Evolutionary conservation across 2,888 invertebrate genomes (phyloP).

Genomic region (Clistopyga incitator): DNA sequence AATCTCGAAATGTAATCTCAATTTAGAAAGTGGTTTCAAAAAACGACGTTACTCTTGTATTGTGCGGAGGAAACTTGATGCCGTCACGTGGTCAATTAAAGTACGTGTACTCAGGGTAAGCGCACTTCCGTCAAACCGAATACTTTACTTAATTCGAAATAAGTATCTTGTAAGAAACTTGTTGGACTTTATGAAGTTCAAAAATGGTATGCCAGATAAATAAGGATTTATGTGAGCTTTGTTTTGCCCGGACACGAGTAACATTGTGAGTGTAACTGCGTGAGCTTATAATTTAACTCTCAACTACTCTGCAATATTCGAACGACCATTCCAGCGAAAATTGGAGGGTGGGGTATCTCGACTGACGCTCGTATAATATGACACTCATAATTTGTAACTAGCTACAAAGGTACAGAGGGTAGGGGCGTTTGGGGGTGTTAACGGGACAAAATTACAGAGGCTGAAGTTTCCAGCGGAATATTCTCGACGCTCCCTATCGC

Average conservation of each 20-base stretch:
- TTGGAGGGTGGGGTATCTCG: slow-evolving; percentile 14
- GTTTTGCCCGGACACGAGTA: neutral
- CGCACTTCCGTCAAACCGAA: neutral
- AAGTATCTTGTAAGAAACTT: neutral
- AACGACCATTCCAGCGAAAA: slow-evolving; percentile 14
- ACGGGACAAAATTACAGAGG: slow-evolving; percentile 48
- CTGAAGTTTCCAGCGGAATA: slow-evolving; percentile 32
- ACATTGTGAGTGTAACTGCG: neutral
- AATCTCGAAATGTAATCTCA: neutral
- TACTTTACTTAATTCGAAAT: neutral
- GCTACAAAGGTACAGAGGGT: slow-evolving; percentile 4
- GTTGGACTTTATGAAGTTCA: neutral
- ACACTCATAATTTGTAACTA: slow-evolving; percentile 34
- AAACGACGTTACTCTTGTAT: neutral
- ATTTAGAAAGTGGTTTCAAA: too few species aligned
- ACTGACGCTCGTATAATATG: slow-evolving; percentile 20
- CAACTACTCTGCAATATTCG: neutral
- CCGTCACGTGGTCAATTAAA: neutral
- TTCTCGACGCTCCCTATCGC: slow-evolving; percentile 9
- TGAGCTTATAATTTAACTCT: slow-evolving; percentile 9
- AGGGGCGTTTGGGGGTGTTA: slow-evolving; percentile 11
- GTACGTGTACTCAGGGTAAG: neutral
- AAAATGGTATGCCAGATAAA: neutral
- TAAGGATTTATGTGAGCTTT: slow-evolving; percentile 1
- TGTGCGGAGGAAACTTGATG: neutral